Evolutionary conservation across 2,797 vertebrate genomes (phyloP).

Genomic region (Pachyuromys duprasi): DNA sequence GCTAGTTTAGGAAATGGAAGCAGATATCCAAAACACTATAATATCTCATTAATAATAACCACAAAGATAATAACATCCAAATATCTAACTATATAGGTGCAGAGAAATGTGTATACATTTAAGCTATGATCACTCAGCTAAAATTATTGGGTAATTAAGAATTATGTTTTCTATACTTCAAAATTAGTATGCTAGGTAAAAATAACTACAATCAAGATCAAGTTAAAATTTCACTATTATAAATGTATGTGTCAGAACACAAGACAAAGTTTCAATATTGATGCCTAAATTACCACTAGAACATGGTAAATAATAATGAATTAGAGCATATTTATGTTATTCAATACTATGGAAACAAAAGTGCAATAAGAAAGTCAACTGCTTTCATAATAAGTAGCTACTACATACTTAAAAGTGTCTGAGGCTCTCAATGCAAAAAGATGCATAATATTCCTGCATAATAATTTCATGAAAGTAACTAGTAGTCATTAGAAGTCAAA

Average conservation of each 20-base stretch:
- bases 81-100: background rate
- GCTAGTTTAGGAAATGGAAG: background rate
- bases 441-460: background rate
- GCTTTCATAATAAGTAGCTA: background rate
- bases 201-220: constrained; percentile 30
- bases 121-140: background rate
- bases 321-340: background rate
- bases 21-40: background rate
- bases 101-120: background rate
- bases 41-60: background rate
- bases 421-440: constrained; percentile 21
- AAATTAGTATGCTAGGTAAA: constrained; percentile 6
- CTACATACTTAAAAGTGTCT: background rate
- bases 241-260: background rate
- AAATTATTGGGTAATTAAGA: constrained; percentile 29
- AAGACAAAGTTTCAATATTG: constrained; percentile 3
- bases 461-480: constrained; percentile 36
- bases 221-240: constrained; percentile 3
- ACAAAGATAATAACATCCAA: background rate
- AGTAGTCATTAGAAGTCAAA: constrained; percentile 54
- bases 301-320: background rate
- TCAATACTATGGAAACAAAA: constrained; percentile 44
- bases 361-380: background rate
- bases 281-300: background rate
- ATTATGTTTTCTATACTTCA: background rate